Conservation (phyloP, 2,888 invertebrate genomes). For the Chrysolina oricalcia region DNA sequence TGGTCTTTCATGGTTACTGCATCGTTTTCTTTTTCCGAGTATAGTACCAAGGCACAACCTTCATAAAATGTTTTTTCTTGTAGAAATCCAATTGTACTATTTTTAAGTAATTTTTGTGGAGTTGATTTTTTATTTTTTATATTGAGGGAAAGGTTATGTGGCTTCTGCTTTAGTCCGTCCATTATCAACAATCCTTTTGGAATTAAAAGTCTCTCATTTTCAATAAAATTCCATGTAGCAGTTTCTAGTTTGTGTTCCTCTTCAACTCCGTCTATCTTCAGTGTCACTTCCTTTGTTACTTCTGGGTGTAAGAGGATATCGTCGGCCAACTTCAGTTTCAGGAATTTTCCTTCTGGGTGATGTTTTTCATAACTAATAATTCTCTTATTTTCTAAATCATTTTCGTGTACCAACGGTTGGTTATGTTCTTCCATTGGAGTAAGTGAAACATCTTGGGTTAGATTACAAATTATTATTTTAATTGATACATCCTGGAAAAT, state of each 20-base stretch:
- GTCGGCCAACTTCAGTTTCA: constrained; percentile 3
- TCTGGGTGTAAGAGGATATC: constrained; percentile 7
- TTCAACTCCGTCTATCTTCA: background rate
- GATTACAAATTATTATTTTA: constrained; percentile 1
- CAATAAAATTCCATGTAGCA: background rate
- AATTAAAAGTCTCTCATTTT: constrained; percentile 11
- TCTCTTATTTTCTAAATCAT: constrained; percentile 17
- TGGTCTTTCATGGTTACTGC: constrained; percentile 20
- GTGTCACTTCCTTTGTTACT: background rate
- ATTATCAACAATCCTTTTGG: constrained; percentile 10
- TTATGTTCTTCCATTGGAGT: background rate
- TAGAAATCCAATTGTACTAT: constrained; percentile 8
- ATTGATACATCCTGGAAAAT: constrained; percentile 5
- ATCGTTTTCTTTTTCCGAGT: background rate
- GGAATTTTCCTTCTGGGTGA: background rate
- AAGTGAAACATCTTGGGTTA: background rate
- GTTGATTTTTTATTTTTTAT: constrained; percentile 1
- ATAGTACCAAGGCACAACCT: background rate
- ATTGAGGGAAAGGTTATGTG: background rate
- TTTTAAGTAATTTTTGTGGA: background rate
- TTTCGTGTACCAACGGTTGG: background rate
- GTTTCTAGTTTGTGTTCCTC: background rate
- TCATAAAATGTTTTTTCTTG: background rate
- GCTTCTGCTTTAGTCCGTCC: background rate
- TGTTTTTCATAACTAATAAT: constrained; percentile 2